Conservation (phyloP, 2,113 vertebrate species). For the Xiphophorus hellerii region DNA sequence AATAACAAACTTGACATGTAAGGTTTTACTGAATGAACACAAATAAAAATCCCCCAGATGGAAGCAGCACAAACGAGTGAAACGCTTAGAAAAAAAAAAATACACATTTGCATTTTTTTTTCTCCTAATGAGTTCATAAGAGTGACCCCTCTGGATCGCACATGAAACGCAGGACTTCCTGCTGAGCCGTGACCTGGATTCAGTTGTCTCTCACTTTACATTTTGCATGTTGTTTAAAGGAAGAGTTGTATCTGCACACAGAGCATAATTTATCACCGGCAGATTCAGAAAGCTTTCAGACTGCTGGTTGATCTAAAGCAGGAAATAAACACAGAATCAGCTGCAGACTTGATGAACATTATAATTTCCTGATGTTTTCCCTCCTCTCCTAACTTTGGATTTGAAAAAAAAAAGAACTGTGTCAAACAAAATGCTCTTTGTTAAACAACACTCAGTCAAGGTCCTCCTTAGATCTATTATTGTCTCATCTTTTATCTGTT, state of each 20-base stretch:
- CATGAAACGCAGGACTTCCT: slow-evolving; percentile 88
- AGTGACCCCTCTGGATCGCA: slow-evolving; percentile 89
- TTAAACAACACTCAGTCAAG: slow-evolving; percentile 68
- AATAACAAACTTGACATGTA: too few relatives aligned
- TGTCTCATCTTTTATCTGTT: slow-evolving; percentile 71
- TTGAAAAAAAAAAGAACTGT: slow-evolving; percentile 43
- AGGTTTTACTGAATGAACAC: too few relatives aligned
- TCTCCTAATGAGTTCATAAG: slow-evolving; percentile 88
- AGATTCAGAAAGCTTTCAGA: slow-evolving; percentile 38
- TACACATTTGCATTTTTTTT: slow-evolving; percentile 86
- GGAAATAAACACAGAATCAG: slow-evolving; percentile 26
- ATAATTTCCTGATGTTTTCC: slow-evolving; percentile 33
- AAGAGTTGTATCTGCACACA: slow-evolving; percentile 69
- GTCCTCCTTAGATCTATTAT: slow-evolving; percentile 75
- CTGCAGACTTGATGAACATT: slow-evolving; percentile 26
- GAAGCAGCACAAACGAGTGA: slow-evolving; percentile 39
- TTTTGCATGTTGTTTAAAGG: slow-evolving; percentile 80
- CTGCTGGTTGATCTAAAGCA: slow-evolving; percentile 22
- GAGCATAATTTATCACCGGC: slow-evolving; percentile 72
- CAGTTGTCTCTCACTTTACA: slow-evolving; percentile 79
- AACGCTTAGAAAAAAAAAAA: slow-evolving; percentile 17
- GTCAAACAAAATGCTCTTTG: slow-evolving; percentile 75
- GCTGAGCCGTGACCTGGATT: slow-evolving; percentile 88
- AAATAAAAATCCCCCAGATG: too few relatives aligned
- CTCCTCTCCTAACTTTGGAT: slow-evolving; percentile 16